These are phyloP conservation scores for Ligdia adustata DNA, from an alignment of 2,888 invertebrate genomes.

Conservation along the genomic window DNA sequence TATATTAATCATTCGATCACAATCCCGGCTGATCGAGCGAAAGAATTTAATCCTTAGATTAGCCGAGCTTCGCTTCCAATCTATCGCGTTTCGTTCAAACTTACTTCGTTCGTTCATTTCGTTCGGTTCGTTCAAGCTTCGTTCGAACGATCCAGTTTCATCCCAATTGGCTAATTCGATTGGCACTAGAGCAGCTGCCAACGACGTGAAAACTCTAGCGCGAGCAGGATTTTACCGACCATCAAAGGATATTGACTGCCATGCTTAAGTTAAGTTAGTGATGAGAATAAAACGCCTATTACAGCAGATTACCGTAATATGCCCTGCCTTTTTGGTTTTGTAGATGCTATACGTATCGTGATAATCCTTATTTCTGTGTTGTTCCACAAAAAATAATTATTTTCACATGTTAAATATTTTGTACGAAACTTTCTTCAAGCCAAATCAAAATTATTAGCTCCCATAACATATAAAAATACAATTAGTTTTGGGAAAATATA, in stretches of 20 bases:
- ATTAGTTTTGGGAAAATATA: too few species aligned
- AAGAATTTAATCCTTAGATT: conserved; percentile 69
- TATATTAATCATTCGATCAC: conserved; percentile 8
- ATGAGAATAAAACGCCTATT: not conserved
- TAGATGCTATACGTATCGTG: too few species aligned
- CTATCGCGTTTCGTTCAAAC: not conserved
- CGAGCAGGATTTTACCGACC: conserved; percentile 56
- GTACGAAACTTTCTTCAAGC: too few species aligned
- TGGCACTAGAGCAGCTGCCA: conserved; percentile 70
- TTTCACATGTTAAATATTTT: too few species aligned
- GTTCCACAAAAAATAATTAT: too few species aligned
- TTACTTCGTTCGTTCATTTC: not conserved
- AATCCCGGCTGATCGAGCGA: conserved; percentile 48
- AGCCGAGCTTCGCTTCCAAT: conserved; percentile 39
- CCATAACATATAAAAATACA: too few species aligned
- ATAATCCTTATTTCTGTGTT: too few species aligned
- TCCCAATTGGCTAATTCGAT: conserved; percentile 76
- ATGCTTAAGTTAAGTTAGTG: conserved; percentile 26
- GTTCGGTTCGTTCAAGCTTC: conserved; percentile 24
- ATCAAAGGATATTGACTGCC: conserved; percentile 60
- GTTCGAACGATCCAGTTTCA: conserved; percentile 49
- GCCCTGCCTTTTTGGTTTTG: not conserved
- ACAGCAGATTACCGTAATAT: not conserved
- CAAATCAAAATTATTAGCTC: too few species aligned
- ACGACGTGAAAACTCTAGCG: conserved; percentile 72